Base-by-base conservation (phyloP, 2,797 vertebrate species). In the Anas acuta region DNA sequence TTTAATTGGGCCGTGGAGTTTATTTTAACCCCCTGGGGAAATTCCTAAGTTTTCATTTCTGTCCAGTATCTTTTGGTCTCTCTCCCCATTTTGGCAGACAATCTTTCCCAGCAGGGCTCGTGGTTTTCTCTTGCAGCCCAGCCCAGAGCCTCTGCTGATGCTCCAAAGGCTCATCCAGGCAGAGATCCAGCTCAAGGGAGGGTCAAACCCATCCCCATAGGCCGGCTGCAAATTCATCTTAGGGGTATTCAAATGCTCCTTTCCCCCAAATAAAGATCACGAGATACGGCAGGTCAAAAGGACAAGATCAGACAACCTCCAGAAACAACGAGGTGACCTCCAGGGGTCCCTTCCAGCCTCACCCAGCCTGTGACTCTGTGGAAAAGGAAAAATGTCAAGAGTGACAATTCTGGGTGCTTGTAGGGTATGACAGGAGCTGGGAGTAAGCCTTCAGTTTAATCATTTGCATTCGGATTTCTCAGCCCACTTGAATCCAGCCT, bases 231-330 rank as follows among this genome's bases (percentile, higher is more conserved):
- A 71, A n/a, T 7, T 81, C 43, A 49, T 76, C 47, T 21, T 21
- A 14, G 37, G 8, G 12, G 11, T 32, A 20, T 39, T n/a, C 35
- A 61, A 54, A 56, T 0, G 0, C 8, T 84, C 14, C 5, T 2
- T 66, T 26, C 60, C 70, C 72, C 70, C 41, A 76, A 25, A 72
- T 6, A 26, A 79, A 89, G 61, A 72, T 21, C 39, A 75, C 11
- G 66, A 82, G 32, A 17, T 76, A 37, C 6, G 13, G 4, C 19
- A 41, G 30, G n/a, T 37, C 11, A 30, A 45, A 67, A 81, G 13
- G 20, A 39, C 47, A 57, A 19, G 43, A 53, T 35, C n/a, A 23
- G 32, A 60, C 22, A 60, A 23, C 57, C 21, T 35, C 8, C 22
- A 56, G 66, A 60, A 32, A 20, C 11, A 49, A 26, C 9, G 21